These are phyloP conservation scores for Marcusenius ussheri DNA, from an alignment of 2,113 vertebrate species.

Conservation along the genomic window DNA sequence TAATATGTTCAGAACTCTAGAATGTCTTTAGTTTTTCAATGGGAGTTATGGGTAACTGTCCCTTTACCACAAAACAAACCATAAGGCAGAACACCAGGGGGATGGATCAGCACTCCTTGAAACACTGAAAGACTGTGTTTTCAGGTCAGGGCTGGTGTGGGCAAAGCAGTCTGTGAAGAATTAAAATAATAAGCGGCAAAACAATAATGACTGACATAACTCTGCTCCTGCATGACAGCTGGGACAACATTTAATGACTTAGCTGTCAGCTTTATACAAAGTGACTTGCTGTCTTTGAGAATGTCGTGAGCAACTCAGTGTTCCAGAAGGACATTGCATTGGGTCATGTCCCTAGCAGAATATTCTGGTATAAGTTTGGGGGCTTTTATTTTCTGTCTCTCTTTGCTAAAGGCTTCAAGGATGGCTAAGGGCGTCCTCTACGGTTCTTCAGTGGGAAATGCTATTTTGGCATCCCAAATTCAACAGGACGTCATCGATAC, in stretches of 20 bases:
- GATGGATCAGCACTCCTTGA: neutral
- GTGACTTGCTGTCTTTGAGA: neutral
- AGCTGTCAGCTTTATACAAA: neutral
- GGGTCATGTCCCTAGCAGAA: neutral
- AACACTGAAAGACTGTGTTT: neutral
- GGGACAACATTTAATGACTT: neutral
- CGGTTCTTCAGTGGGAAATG: neutral
- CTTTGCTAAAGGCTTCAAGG: neutral
- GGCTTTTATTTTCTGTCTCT: neutral
- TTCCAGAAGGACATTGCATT: neutral
- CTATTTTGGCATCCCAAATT: neutral
- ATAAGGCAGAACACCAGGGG: neutral
- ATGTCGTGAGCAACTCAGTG: neutral
- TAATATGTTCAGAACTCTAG: neutral
- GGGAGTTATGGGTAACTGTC: neutral
- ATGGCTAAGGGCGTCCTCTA: neutral
- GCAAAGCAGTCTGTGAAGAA: neutral
- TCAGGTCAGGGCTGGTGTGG: neutral
- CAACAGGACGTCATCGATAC: neutral
- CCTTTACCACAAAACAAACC: neutral
- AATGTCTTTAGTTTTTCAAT: neutral
- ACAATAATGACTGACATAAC: neutral
- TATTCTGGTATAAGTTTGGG: neutral
- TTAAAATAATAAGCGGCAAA: neutral
- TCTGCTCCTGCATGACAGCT: neutral